Evolutionary conservation across 2,888 invertebrate species (phyloP), one percentile per base, ranked within the genome.

Genomic region (Iselma pallidipennis): DNA sequence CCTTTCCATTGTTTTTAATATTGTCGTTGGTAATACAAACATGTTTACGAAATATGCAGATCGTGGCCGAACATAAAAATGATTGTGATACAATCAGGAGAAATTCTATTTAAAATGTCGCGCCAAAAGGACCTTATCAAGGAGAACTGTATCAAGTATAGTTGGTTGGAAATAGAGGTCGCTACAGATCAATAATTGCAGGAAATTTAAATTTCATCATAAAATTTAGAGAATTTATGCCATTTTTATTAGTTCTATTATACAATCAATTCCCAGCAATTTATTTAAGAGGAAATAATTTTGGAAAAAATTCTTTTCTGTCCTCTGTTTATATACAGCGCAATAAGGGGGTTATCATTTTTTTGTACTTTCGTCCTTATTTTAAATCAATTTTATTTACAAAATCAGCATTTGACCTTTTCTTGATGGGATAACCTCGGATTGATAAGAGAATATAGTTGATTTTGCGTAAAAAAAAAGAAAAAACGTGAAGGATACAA

Each of bases 1-100:
- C 49, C 57, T 53, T 59, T 45, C 61, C 49, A 53, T 23, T 51
- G 53, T 48, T 58, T 48, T n/a, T n/a, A n/a, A n/a, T n/a, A n/a
- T n/a, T n/a, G n/a, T n/a, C n/a, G n/a, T n/a, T n/a, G n/a, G n/a
- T n/a, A n/a, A n/a, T n/a, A n/a, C n/a, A n/a, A n/a, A n/a, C n/a
- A n/a, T n/a, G n/a, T n/a, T n/a, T n/a, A n/a, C n/a, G n/a, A n/a
- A n/a, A n/a, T n/a, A n/a, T n/a, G n/a, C n/a, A n/a, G n/a, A n/a
- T n/a, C n/a, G n/a, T n/a, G n/a, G n/a, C n/a, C n/a, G n/a, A n/a
- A n/a, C n/a, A n/a, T n/a, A n/a, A n/a, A n/a, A n/a, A n/a, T n/a
- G n/a, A n/a, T n/a, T n/a, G n/a, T n/a, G n/a, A n/a, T n/a, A n/a
- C n/a, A n/a, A n/a, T n/a, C n/a, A n/a, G n/a, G n/a, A n/a, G n/a